Percentiles rank a stretch among this genome's conserved stretches.
These are phyloP conservation scores for Leptothorax acervorum DNA, from an alignment of 2,888 invertebrate genomes.

Conservation along the genomic window DNA sequence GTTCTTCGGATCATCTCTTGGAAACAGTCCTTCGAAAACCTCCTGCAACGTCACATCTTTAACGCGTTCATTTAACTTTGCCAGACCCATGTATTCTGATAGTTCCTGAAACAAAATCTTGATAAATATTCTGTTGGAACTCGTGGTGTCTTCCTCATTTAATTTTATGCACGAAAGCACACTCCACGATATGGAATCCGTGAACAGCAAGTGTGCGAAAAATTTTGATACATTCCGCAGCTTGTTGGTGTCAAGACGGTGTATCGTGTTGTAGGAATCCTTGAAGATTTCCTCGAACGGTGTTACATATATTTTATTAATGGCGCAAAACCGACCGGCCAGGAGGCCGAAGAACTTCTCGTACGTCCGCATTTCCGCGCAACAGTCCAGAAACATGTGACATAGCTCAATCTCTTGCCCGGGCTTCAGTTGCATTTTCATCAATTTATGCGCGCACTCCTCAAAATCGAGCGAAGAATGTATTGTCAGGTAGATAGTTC, in stretches of 20 bases:
- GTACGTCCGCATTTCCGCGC: slow-evolving; percentile 99
- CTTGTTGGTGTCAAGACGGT: slow-evolving; percentile 97
- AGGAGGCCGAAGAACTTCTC: slow-evolving; percentile 99
- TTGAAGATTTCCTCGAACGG: slow-evolving; percentile 98
- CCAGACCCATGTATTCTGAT: slow-evolving; percentile 97
- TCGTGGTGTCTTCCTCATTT: slow-evolving; percentile 99
- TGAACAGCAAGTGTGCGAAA: slow-evolving; percentile 97
- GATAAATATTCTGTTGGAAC: slow-evolving; percentile 98
- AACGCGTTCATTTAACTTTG: slow-evolving; percentile 95
- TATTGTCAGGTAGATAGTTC: slow-evolving; percentile 98
- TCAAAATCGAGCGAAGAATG: slow-evolving; percentile 99
- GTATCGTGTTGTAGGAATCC: slow-evolving; percentile 97
- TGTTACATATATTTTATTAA: slow-evolving; percentile 96
- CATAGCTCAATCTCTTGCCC: slow-evolving; percentile 99
- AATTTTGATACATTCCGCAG: slow-evolving; percentile 98
- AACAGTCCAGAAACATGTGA: slow-evolving; percentile 99
- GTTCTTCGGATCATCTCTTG: slow-evolving; percentile 97
- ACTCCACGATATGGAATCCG: slow-evolving; percentile 99
- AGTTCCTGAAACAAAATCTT: slow-evolving; percentile 99
- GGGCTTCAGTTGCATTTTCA: slow-evolving; percentile 98
- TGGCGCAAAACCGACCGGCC: slow-evolving; percentile 94
- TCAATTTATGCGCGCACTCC: slow-evolving; percentile 99
- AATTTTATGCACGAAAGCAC: slow-evolving; percentile 95
- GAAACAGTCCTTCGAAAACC: slow-evolving; percentile 92
- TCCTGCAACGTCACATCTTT: slow-evolving; percentile 89